Percentiles rank a stretch among this genome's conserved stretches.
These are phyloP conservation scores for Echinometra lucunter DNA, from an alignment of 53 echinoderm and acorn worm species.

Conservation along the genomic window DNA sequence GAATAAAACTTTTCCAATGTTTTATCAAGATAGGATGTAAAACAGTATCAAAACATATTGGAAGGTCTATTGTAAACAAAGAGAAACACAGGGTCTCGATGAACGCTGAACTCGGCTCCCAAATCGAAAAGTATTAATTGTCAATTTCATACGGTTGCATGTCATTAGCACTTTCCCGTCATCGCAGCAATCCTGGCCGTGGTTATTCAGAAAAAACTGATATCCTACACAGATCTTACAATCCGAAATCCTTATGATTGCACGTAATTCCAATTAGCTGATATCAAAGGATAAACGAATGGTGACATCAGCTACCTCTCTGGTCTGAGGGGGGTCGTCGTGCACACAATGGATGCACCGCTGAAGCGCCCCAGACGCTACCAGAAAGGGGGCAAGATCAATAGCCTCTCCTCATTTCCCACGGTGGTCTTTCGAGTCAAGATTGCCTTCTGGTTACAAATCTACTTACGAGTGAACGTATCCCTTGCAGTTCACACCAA, in stretches of 20 bases:
- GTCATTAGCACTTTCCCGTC: background rate
- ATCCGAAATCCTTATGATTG: background rate
- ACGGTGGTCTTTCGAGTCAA: background rate
- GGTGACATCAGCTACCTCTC: background rate
- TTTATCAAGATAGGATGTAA: background rate
- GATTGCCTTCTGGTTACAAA: background rate
- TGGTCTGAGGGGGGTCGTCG: conserved; percentile 29
- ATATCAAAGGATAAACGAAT: background rate
- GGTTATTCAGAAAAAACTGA: background rate
- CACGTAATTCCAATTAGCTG: background rate
- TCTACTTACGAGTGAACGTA: background rate
- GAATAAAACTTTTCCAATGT: background rate
- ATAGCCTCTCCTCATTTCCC: conserved; percentile 15
- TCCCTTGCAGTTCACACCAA: background rate
- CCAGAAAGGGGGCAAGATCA: conserved; percentile 43
- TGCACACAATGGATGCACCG: conserved; percentile 22
- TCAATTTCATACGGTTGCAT: background rate
- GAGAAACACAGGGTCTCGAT: background rate
- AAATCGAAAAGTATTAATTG: background rate
- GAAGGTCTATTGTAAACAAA: background rate
- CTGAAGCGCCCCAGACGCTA: conserved; percentile 10
- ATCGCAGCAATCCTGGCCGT: background rate
- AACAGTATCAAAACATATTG: background rate
- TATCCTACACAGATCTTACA: background rate
- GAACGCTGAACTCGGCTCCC: background rate